A percentile compares a stretch with the other conserved stretches of the same genome.
phyloP scores from a whole-genome alignment of 2,797 vertebrate species.

The Acipenser transmontanus region DNA sequence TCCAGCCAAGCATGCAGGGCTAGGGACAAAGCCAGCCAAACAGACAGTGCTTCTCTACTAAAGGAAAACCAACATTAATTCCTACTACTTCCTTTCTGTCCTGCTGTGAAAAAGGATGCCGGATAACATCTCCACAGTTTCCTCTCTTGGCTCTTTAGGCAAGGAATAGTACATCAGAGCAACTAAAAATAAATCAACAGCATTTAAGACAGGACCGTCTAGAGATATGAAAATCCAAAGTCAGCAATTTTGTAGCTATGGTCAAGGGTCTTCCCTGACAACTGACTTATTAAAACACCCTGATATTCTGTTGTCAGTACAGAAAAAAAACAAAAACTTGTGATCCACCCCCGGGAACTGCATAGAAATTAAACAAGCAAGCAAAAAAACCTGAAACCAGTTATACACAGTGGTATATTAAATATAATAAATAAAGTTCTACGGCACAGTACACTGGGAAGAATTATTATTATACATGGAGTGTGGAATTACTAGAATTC shows the following conservation, averaged over 20 bases:
- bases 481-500: too few species aligned
- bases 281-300: too few species aligned
- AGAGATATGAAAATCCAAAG: neutral
- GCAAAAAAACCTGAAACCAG: too few species aligned
- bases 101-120: neutral
- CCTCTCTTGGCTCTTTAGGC: neutral
- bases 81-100: neutral
- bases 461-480: too few species aligned
- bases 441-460: too few species aligned
- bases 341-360: too few species aligned
- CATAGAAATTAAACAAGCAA: too few species aligned
- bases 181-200: neutral
- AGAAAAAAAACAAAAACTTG: too few species aligned
- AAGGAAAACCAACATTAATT: neutral
- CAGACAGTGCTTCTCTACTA: conserved; percentile 32
- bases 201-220: neutral
- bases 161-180: neutral
- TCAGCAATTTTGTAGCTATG: neutral
- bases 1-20: conserved; percentile 38
- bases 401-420: too few species aligned
- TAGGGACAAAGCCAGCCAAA: conserved; percentile 47
- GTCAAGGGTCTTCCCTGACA: neutral
- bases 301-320: too few species aligned
- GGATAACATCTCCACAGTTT: neutral
- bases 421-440: too few species aligned